Evolutionary conservation across 2,888 invertebrate species (phyloP).

Genomic region (Macrosoma leucophasiata): DNA sequence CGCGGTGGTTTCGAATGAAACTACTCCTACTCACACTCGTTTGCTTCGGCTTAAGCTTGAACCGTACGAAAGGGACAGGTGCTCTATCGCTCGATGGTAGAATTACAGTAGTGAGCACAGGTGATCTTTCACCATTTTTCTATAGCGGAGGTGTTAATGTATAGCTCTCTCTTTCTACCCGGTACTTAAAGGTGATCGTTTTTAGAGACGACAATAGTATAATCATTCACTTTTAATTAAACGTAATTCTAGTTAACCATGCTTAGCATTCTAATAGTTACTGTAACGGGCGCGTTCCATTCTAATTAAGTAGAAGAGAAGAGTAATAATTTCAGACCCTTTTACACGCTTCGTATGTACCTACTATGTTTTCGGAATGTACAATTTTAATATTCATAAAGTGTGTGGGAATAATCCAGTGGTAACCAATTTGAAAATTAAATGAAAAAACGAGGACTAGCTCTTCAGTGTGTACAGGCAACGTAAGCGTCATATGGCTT

Average conservation of each 20-base stretch:
- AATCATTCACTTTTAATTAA: conserved; percentile 53
- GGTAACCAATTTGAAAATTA: conserved; percentile 19
- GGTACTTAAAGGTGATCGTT: conserved; percentile 22
- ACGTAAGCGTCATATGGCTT: conserved; percentile 16
- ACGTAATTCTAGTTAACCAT: conserved; percentile 54
- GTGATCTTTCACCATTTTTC: conserved; percentile 72
- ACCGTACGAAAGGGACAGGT: conserved; percentile 74
- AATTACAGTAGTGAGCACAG: conserved; percentile 76
- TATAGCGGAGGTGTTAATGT: conserved; percentile 57
- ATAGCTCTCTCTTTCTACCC: conserved; percentile 52
- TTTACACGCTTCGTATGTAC: conserved; percentile 28
- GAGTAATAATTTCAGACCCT: conserved; percentile 42
- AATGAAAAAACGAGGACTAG: not conserved
- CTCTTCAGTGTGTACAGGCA: not conserved
- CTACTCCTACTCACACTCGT: conserved; percentile 75
- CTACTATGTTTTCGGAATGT: conserved; percentile 28
- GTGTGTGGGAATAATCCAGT: conserved; percentile 33
- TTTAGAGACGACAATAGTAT: conserved; percentile 42
- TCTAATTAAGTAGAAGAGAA: conserved; percentile 51
- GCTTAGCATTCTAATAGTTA: conserved; percentile 60
- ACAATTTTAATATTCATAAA: conserved; percentile 32
- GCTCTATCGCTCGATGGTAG: conserved; percentile 66
- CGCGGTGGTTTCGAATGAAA: conserved; percentile 35
- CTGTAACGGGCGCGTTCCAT: conserved; percentile 42
- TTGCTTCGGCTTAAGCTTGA: conserved; percentile 70